These are phyloP conservation scores for Dipodomys merriami DNA, from an alignment of 2,113 vertebrate species.

Conservation along the genomic window DNA sequence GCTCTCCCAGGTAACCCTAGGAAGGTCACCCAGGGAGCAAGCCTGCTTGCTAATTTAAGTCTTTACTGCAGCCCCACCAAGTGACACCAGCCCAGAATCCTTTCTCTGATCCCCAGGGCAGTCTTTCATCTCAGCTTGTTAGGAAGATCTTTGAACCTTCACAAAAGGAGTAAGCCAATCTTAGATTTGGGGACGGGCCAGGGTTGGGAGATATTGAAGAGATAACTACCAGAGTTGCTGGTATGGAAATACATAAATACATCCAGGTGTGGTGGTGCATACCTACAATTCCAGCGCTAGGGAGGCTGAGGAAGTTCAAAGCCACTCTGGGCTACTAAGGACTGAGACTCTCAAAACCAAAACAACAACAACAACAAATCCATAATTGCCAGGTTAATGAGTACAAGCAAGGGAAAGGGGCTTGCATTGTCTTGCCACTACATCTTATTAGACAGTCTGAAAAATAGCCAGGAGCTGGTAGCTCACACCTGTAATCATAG, in stretches of 20 bases:
- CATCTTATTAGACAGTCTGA: not conserved
- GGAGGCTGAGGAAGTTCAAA: not conserved
- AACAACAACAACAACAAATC: not conserved
- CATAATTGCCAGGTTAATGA: not conserved
- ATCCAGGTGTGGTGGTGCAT: not conserved
- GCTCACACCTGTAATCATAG: no score
- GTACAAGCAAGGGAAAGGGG: not conserved
- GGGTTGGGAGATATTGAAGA: not conserved
- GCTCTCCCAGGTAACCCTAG: not conserved
- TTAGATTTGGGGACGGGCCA: not conserved
- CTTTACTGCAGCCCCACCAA: conserved; percentile 23
- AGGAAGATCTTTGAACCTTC: not conserved
- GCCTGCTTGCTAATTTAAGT: conserved; percentile 40
- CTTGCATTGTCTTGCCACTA: not conserved
- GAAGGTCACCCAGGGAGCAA: conserved; percentile 57
- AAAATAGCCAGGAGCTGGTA: not conserved
- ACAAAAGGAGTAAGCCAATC: not conserved
- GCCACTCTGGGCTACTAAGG: not conserved
- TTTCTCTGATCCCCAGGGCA: conserved; percentile 28
- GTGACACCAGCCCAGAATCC: conserved; percentile 20
- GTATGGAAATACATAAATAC: conserved; percentile 10
- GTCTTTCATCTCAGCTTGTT: conserved; percentile 18
- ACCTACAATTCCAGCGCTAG: not conserved
- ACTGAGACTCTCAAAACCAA: not conserved
- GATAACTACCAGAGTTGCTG: not conserved